Conservation (phyloP, 2,888 invertebrate species). For the Microchrysa polita region DNA sequence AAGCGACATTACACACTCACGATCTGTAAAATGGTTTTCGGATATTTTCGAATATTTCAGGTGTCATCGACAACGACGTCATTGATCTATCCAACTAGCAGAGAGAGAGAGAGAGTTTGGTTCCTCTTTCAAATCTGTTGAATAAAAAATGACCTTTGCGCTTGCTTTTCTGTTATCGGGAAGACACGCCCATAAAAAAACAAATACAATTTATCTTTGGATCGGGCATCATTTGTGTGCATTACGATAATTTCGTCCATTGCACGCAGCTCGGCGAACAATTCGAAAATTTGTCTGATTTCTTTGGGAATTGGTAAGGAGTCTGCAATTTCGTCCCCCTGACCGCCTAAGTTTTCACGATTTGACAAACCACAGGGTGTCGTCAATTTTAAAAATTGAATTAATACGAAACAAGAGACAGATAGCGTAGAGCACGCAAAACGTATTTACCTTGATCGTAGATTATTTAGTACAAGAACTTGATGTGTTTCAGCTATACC, state of each 20-base stretch:
- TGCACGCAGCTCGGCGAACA: conserved; percentile 27
- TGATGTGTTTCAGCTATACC: conserved; percentile 99
- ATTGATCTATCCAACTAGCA: conserved; percentile 27
- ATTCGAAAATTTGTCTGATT: not conserved
- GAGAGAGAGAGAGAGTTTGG: not conserved
- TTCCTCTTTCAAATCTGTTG: conserved; percentile 8
- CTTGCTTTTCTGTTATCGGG: conserved; percentile 9
- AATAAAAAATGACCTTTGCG: conserved; percentile 25
- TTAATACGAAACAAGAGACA: conserved; percentile 41
- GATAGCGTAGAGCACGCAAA: conserved; percentile 54
- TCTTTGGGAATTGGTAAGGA: too few relatives aligned
- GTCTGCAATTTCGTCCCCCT: too few relatives aligned
- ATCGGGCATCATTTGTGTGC: conserved; percentile 29
- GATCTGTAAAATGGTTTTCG: conserved; percentile 4
- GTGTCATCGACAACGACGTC: conserved; percentile 13
- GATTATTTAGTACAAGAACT: conserved; percentile 91
- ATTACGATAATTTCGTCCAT: conserved; percentile 30
- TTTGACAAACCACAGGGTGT: conserved; percentile 64
- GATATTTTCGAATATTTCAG: conserved; percentile 20
- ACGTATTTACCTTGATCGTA: conserved; percentile 73
- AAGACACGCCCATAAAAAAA: conserved; percentile 4
- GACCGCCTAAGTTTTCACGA: conserved; percentile 54
- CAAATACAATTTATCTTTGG: conserved; percentile 36
- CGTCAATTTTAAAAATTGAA: conserved; percentile 57
- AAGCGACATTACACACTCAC: conserved; percentile 31